Base-by-base conservation (phyloP, 2,113 vertebrate genomes). In the Phaethon lepturus region DNA sequence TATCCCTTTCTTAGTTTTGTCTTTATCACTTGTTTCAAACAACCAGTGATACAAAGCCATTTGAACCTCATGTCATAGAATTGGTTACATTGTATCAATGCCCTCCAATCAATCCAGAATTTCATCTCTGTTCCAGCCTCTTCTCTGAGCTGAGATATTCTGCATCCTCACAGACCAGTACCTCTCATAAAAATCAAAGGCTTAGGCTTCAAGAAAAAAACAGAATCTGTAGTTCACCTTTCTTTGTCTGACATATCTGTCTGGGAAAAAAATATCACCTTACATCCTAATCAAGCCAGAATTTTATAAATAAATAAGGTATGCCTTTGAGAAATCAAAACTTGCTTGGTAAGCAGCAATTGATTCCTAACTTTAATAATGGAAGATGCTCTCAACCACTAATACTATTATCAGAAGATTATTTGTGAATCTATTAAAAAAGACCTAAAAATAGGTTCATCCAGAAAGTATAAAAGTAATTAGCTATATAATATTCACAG, bases 401-500 rank as follows among this genome's bases (percentile, higher is more conserved):
- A 84, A 55, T 63, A 38, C 15, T 74, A 67, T 52, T 69, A 71
- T 9, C 28, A 62, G 58, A 79, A 92, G 38, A 71, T 72, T 93
- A 93, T 89, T 71, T 86, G 63, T 91, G 73, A 71, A 74, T 86
- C 73, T 59, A 81, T 72, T 77, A 24, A 67, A 95, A 86, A 81
- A 88, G 28, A 53, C 9, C 55, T 91, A 81, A 94, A 91, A 83
- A 87, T 74, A 89, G 38, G 33, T 89, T 81, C 5, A 93, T 67
- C 28, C 28, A 47, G 24, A 80, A 96, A 84, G 33, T 38, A 86
- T 66, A 52, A 67, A 86, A 74, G 45, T 80, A 95, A 91, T 67
- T 93, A 89, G 25, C 63, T 87, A 40, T 47, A 85, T 56, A 75
- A 86, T 71, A 92, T 72, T 89, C 76, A 89, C 13, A 74, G 15